These are phyloP conservation scores for Polyommatus iphigenia DNA, from an alignment of 2,888 invertebrate genomes.

Conservation along the genomic window DNA sequence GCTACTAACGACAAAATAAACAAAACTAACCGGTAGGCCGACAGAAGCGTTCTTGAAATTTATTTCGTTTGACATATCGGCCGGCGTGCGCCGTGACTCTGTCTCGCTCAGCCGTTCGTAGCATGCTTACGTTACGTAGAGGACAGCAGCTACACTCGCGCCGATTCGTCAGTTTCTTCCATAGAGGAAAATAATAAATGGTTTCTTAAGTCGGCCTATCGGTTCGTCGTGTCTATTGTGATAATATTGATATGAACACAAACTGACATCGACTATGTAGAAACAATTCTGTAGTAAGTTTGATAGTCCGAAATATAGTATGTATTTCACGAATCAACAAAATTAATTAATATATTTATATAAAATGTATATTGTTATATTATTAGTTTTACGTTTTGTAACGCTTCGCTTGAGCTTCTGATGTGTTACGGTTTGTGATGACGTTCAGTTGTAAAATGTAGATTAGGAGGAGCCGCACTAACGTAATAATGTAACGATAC, in stretches of 20 bases:
- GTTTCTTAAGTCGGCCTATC: too few species aligned
- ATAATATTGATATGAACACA: background rate
- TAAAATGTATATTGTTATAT: conserved; percentile 3
- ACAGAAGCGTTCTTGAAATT: too few species aligned
- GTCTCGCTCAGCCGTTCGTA: too few species aligned
- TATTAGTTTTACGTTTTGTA: conserved; percentile 13
- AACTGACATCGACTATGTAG: conserved; percentile 21
- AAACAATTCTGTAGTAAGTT: conserved; percentile 1
- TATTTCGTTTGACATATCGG: too few species aligned
- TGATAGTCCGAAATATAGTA: background rate
- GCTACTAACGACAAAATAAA: background rate
- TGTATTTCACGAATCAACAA: background rate
- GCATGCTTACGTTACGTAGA: too few species aligned
- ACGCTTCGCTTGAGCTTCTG: conserved; percentile 29
- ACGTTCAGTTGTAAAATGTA: conserved; percentile 5
- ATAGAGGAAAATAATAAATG: too few species aligned
- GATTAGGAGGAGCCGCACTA: background rate
- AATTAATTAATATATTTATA: conserved; percentile 13
- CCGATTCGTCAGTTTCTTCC: too few species aligned
- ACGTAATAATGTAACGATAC: background rate
- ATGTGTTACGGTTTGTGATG: conserved; percentile 15
- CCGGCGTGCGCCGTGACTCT: too few species aligned
- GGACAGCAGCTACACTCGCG: too few species aligned
- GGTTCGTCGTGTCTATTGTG: too few species aligned
- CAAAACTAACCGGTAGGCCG: too few species aligned